phyloP scores from a whole-genome alignment of 2,888 invertebrate genomes.

The Tipula lateralis region DNA sequence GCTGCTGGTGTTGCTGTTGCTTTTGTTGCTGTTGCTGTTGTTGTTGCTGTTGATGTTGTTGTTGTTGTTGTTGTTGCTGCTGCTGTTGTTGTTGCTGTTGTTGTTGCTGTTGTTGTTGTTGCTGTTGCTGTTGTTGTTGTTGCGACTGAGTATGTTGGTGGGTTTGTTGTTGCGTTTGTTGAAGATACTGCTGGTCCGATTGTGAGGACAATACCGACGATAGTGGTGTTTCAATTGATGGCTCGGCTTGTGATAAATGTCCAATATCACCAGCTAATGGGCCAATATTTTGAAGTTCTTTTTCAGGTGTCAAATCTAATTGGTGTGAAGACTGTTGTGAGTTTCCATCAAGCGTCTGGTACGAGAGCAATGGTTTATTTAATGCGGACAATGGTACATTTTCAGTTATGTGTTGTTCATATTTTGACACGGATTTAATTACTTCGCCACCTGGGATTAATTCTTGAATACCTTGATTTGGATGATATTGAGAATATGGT shows the following conservation, averaged over 20 bases:
- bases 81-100: conserved; percentile 42
- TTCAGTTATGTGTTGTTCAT: conserved; percentile 71
- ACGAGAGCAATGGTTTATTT: conserved; percentile 33
- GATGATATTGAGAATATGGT: conserved; percentile 36
- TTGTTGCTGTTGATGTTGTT: neutral
- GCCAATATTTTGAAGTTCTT: conserved; percentile 32
- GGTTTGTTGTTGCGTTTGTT: conserved; percentile 37
- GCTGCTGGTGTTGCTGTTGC: conserved; percentile 36
- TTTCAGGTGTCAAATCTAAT: neutral
- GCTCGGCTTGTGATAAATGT: conserved; percentile 33
- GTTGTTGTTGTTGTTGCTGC: conserved; percentile 45
- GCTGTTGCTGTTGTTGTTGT: conserved; percentile 40
- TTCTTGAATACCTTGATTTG: conserved; percentile 38
- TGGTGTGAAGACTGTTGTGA: conserved; percentile 29
- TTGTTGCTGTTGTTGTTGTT: conserved; percentile 39
- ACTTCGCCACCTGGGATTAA: conserved; percentile 66
- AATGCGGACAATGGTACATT: conserved; percentile 46
- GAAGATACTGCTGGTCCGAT: conserved; percentile 30
- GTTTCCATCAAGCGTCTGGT: conserved; percentile 31
- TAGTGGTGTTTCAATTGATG: neutral
- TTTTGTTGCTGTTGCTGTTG: conserved; percentile 31
- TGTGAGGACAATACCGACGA: neutral
- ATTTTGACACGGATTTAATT: conserved; percentile 70
- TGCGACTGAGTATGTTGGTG: no score
- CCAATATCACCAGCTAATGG: conserved; percentile 29